phyloP scores from a whole-genome alignment of 2,113 vertebrate genomes.

The Acanthochromis polyacanthus region DNA sequence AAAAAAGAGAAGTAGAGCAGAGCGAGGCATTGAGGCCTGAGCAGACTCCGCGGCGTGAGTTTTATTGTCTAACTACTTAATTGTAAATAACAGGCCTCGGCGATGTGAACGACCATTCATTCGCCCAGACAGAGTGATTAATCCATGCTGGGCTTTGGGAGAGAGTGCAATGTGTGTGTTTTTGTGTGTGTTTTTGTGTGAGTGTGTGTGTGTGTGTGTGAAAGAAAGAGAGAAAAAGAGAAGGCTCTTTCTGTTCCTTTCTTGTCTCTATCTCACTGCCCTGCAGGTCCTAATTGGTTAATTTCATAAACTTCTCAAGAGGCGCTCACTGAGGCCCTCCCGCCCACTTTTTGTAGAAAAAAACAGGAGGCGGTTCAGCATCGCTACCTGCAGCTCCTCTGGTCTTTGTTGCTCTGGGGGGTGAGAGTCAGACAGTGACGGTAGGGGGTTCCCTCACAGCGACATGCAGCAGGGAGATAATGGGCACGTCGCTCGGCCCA shows the following conservation, averaged over 20 bases:
- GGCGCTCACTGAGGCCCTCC: conserved; percentile 40
- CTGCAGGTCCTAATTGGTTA: conserved; percentile 81
- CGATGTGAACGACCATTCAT: conserved; percentile 83
- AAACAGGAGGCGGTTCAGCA: conserved; percentile 41
- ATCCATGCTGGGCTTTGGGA: conserved; percentile 80
- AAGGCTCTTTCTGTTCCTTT: conserved; percentile 64
- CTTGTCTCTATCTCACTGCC: conserved; percentile 68
- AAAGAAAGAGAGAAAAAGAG: conserved; percentile 40
- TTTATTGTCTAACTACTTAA: conserved; percentile 82
- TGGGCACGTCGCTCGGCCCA: conserved; percentile 26
- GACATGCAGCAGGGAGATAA: conserved; percentile 58
- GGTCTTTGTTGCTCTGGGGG: conserved; percentile 37
- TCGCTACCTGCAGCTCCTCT: conserved; percentile 68
- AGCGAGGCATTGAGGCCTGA: conserved; percentile 35
- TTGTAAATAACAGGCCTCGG: conserved; percentile 79
- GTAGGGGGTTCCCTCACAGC: conserved; percentile 39
- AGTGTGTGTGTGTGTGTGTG: no score
- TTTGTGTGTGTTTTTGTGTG: conserved; percentile 2
- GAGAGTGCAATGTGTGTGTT: conserved; percentile 48
- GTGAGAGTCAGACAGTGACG: conserved; percentile 43
- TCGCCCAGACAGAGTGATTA: conserved; percentile 82
- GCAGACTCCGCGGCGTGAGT: conserved; percentile 79
- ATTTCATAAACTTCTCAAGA: conserved; percentile 81
- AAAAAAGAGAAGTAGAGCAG: conserved; percentile 24
- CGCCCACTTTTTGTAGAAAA: conserved; percentile 4